Evolutionary conservation across 2,797 vertebrate genomes (phyloP).

Genomic region (Meda fulgida): DNA sequence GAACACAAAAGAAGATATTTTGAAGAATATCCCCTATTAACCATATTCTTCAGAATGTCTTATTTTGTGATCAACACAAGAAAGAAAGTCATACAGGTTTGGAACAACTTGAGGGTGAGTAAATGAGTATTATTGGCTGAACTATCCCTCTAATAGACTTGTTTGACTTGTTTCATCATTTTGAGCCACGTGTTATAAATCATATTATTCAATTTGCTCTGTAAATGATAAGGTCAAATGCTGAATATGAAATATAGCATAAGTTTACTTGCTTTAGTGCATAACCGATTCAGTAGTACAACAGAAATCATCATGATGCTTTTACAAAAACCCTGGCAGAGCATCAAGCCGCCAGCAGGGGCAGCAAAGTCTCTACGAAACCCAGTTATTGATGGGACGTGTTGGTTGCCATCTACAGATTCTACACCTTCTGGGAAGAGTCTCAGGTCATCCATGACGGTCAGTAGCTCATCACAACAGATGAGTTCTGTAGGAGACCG

Average conservation of each 20-base stretch:
- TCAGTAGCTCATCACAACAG: slow-evolving; percentile 35
- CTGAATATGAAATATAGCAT: neutral
- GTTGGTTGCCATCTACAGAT: neutral
- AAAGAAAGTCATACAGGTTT: neutral
- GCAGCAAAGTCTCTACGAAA: slow-evolving; percentile 15
- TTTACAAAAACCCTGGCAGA: neutral
- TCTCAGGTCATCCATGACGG: slow-evolving; percentile 5
- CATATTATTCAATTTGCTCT: neutral
- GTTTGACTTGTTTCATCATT: neutral
- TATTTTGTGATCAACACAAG: no score
- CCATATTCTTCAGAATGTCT: no score
- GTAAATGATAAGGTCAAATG: neutral
- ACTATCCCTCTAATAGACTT: neutral
- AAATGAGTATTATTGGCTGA: neutral
- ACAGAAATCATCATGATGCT: neutral
- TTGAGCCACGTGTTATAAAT: neutral
- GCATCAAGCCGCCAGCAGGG: slow-evolving; percentile 8
- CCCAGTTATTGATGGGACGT: neutral
- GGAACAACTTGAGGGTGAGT: neutral
- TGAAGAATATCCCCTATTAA: no score
- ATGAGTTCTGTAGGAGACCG: slow-evolving; percentile 35
- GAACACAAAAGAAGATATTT: no score
- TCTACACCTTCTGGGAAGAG: slow-evolving; percentile 7
- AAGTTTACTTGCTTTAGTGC: neutral
- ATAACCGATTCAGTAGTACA: neutral